phyloP scores from a whole-genome alignment of 2,888 invertebrate species.

The Hypselothyrea guttata region DNA sequence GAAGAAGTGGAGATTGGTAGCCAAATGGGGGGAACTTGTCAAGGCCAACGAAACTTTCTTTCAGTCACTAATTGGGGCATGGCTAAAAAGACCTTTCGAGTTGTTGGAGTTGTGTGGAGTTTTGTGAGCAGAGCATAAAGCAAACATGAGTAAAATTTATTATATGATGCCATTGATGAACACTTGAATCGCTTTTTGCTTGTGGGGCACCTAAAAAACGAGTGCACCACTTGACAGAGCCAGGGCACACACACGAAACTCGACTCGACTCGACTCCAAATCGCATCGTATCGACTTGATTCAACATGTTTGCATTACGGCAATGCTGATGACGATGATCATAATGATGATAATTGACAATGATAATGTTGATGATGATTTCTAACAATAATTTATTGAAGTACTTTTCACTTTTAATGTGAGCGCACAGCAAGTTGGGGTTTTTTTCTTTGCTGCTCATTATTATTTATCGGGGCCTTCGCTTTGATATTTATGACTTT shows the following conservation, averaged over 20 bases:
- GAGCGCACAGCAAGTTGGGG: slow-evolving; percentile 29
- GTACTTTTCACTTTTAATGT: slow-evolving; percentile 76
- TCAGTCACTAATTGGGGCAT: slow-evolving; percentile 48
- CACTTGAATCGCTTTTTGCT: slow-evolving; percentile 47
- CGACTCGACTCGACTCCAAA: background rate
- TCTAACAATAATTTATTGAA: slow-evolving; percentile 74
- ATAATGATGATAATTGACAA: too few species aligned
- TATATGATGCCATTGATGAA: slow-evolving; percentile 67
- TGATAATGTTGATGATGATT: slow-evolving; percentile 36
- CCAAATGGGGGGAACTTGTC: slow-evolving; percentile 56
- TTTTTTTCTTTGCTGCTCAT: too few species aligned
- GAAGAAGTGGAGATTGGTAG: background rate
- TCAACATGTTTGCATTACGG: slow-evolving; percentile 61
- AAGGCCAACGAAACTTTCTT: slow-evolving; percentile 68
- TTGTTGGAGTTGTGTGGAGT: background rate
- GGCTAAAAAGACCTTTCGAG: slow-evolving; percentile 7
- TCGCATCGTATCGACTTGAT: background rate
- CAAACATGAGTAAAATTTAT: slow-evolving; percentile 45
- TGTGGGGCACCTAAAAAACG: slow-evolving; percentile 39
- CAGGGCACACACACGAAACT: background rate
- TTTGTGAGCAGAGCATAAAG: slow-evolving; percentile 35
- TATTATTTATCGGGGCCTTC: slow-evolving; percentile 49
- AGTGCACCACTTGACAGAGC: slow-evolving; percentile 15
- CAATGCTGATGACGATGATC: slow-evolving; percentile 29
- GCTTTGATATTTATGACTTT: slow-evolving; percentile 71